Evolutionary conservation across 1,140 invertebrate genomes (phyloP).

Genomic region (Atta colombica): DNA sequence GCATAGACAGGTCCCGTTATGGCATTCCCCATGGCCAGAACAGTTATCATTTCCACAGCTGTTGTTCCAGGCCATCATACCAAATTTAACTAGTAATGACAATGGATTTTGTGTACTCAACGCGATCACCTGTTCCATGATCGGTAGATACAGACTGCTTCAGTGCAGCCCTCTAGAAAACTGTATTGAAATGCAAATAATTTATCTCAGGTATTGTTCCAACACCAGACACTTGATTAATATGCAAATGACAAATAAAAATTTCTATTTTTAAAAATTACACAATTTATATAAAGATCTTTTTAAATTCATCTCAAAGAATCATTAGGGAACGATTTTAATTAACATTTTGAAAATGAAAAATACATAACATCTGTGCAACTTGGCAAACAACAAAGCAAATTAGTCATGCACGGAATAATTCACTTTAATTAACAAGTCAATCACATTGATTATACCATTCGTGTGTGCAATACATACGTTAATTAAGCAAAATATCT

Average conservation of each 20-base stretch:
- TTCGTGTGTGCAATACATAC: not conserved
- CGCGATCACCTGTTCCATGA: conserved; percentile 85
- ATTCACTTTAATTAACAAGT: not conserved
- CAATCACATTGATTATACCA: not conserved
- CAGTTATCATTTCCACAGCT: conserved; percentile 88
- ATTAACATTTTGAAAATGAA: not conserved
- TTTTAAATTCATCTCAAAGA: not conserved
- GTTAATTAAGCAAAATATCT: not conserved
- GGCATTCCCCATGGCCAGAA: conserved; percentile 96
- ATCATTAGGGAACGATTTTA: not conserved
- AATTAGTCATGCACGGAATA: not conserved
- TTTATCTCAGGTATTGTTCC: conserved; percentile 1
- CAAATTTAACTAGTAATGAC: conserved; percentile 84
- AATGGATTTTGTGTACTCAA: conserved; percentile 86
- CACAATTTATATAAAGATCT: not conserved
- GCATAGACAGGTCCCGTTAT: conserved; percentile 96
- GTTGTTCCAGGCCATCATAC: conserved; percentile 86
- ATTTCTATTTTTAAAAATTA: not conserved
- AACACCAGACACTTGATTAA: not conserved
- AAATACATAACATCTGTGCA: not conserved
- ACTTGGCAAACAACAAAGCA: not conserved
- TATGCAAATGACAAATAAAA: not conserved
- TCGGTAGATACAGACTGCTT: conserved; percentile 78
- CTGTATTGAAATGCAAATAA: conserved; percentile 43
- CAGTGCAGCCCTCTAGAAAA: conserved; percentile 78